A percentile compares a stretch with the other conserved stretches of the same genome.
phyloP scores from a whole-genome alignment of 2,888 invertebrate species.

The Nudaria mundana region DNA sequence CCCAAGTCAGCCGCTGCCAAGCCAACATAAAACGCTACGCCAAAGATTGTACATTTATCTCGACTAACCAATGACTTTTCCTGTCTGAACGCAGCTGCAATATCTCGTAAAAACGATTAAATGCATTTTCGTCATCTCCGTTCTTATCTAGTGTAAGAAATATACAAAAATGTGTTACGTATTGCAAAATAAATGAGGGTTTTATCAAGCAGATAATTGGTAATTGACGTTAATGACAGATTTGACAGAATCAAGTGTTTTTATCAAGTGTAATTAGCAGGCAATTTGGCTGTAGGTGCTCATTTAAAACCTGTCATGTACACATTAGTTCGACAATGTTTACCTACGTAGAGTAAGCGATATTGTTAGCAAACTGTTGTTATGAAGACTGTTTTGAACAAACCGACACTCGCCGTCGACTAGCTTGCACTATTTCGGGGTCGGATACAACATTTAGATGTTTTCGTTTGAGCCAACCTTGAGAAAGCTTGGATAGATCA shows the following conservation, averaged over 20 bases:
- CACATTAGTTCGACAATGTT: conserved; percentile 40
- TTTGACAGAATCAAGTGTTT: conserved; percentile 12
- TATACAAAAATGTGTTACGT: too few species aligned
- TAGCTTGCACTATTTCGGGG: conserved; percentile 59
- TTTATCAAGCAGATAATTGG: conserved; percentile 8
- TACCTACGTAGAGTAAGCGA: conserved; percentile 30
- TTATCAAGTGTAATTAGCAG: too few species aligned
- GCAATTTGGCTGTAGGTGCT: not conserved
- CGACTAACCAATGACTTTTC: conserved; percentile 59
- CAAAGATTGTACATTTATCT: conserved; percentile 64
- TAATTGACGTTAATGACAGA: conserved; percentile 11
- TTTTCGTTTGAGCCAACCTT: conserved; percentile 62
- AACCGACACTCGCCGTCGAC: conserved; percentile 44
- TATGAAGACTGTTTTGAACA: conserved; percentile 36
- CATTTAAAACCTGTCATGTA: conserved; percentile 19
- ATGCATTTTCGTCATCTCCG: conserved; percentile 14
- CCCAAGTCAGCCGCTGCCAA: conserved; percentile 68
- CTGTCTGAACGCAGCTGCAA: conserved; percentile 53
- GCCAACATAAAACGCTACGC: conserved; percentile 51
- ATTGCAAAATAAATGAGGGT: too few species aligned
- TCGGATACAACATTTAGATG: conserved; percentile 61
- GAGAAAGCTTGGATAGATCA: conserved; percentile 51
- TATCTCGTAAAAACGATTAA: conserved; percentile 24
- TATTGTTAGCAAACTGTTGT: conserved; percentile 39
- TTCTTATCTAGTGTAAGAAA: too few species aligned